Base-by-base conservation (phyloP, 2,797 vertebrate genomes). In the Sphaeramia orbicularis region DNA sequence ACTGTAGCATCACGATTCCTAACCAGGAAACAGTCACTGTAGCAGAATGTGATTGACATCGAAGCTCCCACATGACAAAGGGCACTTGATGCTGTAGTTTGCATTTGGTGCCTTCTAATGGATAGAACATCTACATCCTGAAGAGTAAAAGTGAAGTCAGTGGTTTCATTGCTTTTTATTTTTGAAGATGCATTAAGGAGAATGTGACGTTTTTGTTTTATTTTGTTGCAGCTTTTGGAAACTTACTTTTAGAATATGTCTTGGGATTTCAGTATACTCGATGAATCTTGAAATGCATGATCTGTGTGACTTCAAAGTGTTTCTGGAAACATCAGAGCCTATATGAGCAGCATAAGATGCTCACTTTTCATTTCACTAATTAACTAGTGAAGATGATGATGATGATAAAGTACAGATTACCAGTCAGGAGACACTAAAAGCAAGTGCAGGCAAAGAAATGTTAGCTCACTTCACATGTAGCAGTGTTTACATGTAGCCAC, bases 401-500 rank as follows among this genome's bases (percentile, higher is more conserved):
- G 54, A 45, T 4, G 35, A 24, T 2, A 19, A 38, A 41, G 54
- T n/a, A 9, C 16, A 24, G 38, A 45, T 36, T 66, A 21, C 27
- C 13, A 8, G 30, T 69, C 61, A 71, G n/a, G 41, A 45, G 38
- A 44, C 16, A 53, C 12, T 36, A 18, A 48, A 57, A 9, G 5
- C 2, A 50, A 52, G 55, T 53, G 30, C 24, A 62, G 48, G 40
- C 35, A 10, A 10, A 49, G 6, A 38, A 32, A 51, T 24, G 50
- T 65, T 7, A 54, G 30, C 60, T 77, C 56, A 47, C 41, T 35
- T 66, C 53, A 65, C 82, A 65, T 83, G 85, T 86, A 90, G 85
- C 80, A 61, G 59, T 53, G 78, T 84, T 79, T 86, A 77, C 76
- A 74, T 86, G 86, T 78, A 81, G 83, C 81, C 73, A 60, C 60